A percentile compares a stretch with the other conserved stretches of the same genome.
phyloP scores from a whole-genome alignment of 2,113 vertebrate genomes.

The Myotis yumanensis region DNA sequence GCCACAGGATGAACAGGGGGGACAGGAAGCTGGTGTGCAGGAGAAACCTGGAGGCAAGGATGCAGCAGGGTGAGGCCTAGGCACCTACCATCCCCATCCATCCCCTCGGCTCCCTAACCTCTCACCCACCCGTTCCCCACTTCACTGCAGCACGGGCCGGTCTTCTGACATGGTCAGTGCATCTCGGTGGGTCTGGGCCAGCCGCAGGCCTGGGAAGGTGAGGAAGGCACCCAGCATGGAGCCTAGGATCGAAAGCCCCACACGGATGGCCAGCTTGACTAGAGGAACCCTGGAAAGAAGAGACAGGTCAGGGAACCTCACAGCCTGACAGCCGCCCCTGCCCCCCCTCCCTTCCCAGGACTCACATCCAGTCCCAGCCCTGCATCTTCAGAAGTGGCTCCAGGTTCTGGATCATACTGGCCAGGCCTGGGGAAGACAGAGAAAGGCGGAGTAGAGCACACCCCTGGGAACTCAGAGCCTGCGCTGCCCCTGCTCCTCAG shows the following conservation, averaged over 20 bases:
- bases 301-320: background rate
- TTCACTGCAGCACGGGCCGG: slow-evolving; percentile 90
- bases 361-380: slow-evolving; percentile 94
- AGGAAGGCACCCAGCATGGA: slow-evolving; percentile 92
- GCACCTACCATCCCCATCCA: background rate
- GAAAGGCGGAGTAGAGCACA: accelerated
- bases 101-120: no score
- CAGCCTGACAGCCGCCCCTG: accelerated
- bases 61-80: background rate
- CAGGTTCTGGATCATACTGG: slow-evolving; percentile 86
- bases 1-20: slow-evolving; percentile 88
- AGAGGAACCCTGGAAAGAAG: slow-evolving; percentile 86
- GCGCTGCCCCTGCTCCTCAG: background rate
- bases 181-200: slow-evolving; percentile 96
- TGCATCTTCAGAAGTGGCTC: slow-evolving; percentile 88
- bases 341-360: slow-evolving; percentile 7
- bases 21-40: slow-evolving; percentile 93
- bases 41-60: slow-evolving; percentile 84
- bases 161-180: slow-evolving; percentile 88
- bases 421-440: slow-evolving; percentile 84
- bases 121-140: background rate
- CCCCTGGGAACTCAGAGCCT: background rate
- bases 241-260: slow-evolving; percentile 89
- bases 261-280: slow-evolving; percentile 88
- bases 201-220: slow-evolving; percentile 94